These are phyloP conservation scores for Poeciliopsis retropinna DNA, from an alignment of 2,113 vertebrate genomes.

Conservation along the genomic window DNA sequence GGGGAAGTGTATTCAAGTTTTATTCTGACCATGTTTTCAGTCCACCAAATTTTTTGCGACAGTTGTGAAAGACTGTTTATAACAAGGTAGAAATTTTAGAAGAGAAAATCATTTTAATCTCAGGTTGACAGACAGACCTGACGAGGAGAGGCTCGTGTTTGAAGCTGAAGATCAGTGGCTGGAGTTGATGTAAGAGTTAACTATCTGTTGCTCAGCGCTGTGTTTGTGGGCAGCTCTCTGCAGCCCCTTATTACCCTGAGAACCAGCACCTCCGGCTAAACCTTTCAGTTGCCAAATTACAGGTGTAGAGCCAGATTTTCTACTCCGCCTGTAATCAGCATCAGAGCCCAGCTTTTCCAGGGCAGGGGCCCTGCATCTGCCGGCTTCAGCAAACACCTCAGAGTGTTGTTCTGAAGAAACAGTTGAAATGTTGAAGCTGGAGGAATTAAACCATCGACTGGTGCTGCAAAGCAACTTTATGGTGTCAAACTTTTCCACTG, in stretches of 20 bases:
- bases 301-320: constrained; percentile 70
- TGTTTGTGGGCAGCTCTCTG: constrained; percentile 24
- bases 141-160: constrained; percentile 1
- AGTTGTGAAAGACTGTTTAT: too few relatives aligned
- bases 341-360: constrained; percentile 38
- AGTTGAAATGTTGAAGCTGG: constrained; percentile 24
- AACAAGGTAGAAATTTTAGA: too few relatives aligned
- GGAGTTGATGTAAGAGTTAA: constrained; percentile 10
- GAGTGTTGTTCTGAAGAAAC: constrained; percentile 21
- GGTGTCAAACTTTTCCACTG: constrained; percentile 44
- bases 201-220: constrained; percentile 21
- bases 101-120: background rate
- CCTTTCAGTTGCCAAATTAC: constrained; percentile 73
- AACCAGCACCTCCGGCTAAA: constrained; percentile 58
- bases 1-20: too few relatives aligned
- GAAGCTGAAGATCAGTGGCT: constrained; percentile 4
- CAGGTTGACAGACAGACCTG: background rate
- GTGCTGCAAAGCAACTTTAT: constrained; percentile 27
- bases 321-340: constrained; percentile 64
- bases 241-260: constrained; percentile 50
- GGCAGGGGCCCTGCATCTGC: constrained; percentile 46
- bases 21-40: too few relatives aligned
- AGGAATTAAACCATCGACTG: constrained; percentile 23
- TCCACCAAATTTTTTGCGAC: too few relatives aligned
- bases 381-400: constrained; percentile 21